Evolutionary conservation across 2,113 vertebrate species (phyloP), one percentile per base, ranked within the genome.

Genomic region (Bagarius yarrelli): DNA sequence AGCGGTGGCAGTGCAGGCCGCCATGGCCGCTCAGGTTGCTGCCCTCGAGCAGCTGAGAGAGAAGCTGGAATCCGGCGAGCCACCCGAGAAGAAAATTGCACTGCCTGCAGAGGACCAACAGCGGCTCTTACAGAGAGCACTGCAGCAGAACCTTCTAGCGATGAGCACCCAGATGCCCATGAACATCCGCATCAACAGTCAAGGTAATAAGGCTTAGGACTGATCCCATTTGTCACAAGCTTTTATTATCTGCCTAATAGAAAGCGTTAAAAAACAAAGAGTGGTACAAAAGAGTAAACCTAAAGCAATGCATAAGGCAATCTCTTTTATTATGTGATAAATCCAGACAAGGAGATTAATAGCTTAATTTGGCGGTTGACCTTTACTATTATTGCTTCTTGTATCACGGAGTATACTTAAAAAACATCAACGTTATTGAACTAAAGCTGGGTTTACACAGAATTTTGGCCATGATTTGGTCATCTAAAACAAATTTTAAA

Each of bases 161-260:
- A 98, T 98, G 97, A 95, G 95, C 0, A 92, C 94, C 0, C 98
- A 99, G 91, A 89, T 99, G 85, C 98, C 98, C 27, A 99, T 99
- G 98, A 99, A 95, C 91, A 96, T 99, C 86, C 96, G 97, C 61
- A 98, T 99, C 92, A 98, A 95, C 89, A 97, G 93, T 92, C 97
- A 96, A 94, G 96, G 96, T 96, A 93, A 69, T 12, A 36, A 75
- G 34, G 34, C 27, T 36, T 27, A 21, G 25, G 63, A 69, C 2
- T 34, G 18, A 36, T n/a, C 19, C 64, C 5, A 40, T 1, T n/a
- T 1, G 63, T 40, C 34, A 23, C 64, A 6, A 44, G 64, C 64
- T 47, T 14, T 19, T 25, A 19, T 32, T 63, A 63, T 63, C 61
- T 19, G 6, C 25, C 60, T 14, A 13, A 8, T 66, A 66, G 1